Evolutionary conservation across 2,797 vertebrate genomes (phyloP).

Genomic region (Echeneis naucrates): DNA sequence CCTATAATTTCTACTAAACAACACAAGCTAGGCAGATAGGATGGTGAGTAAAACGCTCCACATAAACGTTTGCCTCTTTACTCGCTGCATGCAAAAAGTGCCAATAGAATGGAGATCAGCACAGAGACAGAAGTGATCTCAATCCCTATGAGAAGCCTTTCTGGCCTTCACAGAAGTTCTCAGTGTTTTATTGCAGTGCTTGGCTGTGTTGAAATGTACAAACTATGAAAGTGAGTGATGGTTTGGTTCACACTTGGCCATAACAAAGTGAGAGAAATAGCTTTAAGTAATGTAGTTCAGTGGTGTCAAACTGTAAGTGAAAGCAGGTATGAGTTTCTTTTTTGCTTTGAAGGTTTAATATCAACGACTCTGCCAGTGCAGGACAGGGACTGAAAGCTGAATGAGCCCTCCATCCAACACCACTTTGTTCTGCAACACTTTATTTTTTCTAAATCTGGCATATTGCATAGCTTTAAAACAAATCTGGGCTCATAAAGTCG

Average conservation of each 20-base stretch:
- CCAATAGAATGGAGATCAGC: constrained; percentile 7
- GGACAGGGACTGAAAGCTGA: constrained; percentile 7
- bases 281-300: too few relatives aligned
- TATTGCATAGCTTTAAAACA: constrained; percentile 18
- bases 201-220: not conserved
- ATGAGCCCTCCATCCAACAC: not conserved
- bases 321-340: not conserved
- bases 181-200: not conserved
- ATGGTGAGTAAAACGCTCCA: constrained; percentile 8
- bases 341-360: not conserved
- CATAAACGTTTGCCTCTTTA: constrained; percentile 19
- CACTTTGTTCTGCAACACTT: constrained; percentile 13
- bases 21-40: constrained; percentile 18
- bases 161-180: not conserved
- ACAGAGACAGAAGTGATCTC: constrained; percentile 10
- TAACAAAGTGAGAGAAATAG: not conserved
- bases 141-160: not conserved
- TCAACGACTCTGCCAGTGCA: not conserved
- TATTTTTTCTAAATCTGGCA: constrained; percentile 12
- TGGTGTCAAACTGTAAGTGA: not conserved
- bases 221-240: not conserved
- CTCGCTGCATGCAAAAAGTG: not conserved
- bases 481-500: constrained; percentile 12
- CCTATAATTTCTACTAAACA: constrained; percentile 29
- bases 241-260: not conserved